Percentiles rank a stretch among this genome's conserved stretches.
Conservation (phyloP, 2,797 vertebrate genomes). For the Lutjanus campechanus region DNA sequence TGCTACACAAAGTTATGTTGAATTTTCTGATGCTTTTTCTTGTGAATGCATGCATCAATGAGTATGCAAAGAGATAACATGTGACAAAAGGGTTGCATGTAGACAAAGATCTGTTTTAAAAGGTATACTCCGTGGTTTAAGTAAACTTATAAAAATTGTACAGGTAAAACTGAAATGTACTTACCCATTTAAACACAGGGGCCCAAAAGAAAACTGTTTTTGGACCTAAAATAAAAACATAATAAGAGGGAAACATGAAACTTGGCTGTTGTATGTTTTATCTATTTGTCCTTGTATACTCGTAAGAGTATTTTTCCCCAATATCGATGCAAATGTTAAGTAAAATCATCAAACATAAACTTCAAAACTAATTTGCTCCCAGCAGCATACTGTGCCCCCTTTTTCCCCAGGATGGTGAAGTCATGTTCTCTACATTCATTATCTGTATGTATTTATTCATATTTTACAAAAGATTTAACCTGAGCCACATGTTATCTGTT, state of each 20-base stretch:
- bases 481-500: no score
- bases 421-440: no score
- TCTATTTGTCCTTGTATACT: background rate
- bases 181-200: conserved; percentile 99
- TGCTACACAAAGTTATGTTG: background rate
- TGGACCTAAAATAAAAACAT: conserved; percentile 87
- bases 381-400: no score
- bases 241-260: conserved; percentile 16
- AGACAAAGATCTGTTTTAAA: conserved; percentile 11
- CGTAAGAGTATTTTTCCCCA: background rate
- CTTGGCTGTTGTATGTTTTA: background rate
- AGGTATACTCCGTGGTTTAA: background rate
- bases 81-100: background rate
- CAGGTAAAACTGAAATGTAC: conserved; percentile 48
- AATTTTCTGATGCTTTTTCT: background rate
- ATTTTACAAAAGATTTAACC: no score
- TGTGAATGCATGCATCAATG: background rate
- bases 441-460: no score
- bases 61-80: background rate
- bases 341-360: background rate
- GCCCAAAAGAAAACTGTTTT: conserved; percentile 99
- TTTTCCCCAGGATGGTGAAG: no score
- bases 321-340: background rate
- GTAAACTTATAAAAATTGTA: background rate
- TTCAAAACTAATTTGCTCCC: no score